Conservation (phyloP, 53 echinoderm and acorn worm genomes). For the Arbacia lixula region DNA sequence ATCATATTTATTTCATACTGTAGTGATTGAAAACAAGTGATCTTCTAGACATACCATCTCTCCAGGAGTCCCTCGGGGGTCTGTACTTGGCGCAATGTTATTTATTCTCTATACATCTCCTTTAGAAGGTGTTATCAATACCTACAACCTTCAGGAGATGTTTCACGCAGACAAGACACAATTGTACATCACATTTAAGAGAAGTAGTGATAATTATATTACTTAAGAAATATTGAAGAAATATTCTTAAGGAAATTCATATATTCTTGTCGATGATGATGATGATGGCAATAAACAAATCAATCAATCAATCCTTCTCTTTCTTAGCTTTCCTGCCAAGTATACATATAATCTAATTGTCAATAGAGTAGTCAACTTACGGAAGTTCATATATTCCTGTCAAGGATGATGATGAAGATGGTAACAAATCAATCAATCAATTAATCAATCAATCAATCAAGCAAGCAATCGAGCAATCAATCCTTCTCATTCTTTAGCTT, state of each 20-base stretch:
- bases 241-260: neutral
- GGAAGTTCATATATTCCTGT: no score
- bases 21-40: neutral
- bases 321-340: no score
- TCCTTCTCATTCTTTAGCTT: no score
- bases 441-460: no score
- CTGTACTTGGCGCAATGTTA: neutral
- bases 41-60: neutral
- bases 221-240: neutral
- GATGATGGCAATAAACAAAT: no score
- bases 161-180: neutral
- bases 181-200: neutral
- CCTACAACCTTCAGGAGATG: neutral
- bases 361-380: no score
- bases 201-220: neutral
- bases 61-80: neutral
- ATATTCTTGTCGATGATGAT: no score
- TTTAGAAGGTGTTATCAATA: neutral
- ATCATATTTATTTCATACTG: slow-evolving; percentile 18
- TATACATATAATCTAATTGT: no score
- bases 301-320: no score
- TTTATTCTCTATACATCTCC: neutral
- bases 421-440: no score
- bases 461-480: no score
- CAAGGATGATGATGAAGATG: neutral